Evolutionary conservation across 2,113 vertebrate genomes (phyloP).

Genomic region (Callionymus lyra): DNA sequence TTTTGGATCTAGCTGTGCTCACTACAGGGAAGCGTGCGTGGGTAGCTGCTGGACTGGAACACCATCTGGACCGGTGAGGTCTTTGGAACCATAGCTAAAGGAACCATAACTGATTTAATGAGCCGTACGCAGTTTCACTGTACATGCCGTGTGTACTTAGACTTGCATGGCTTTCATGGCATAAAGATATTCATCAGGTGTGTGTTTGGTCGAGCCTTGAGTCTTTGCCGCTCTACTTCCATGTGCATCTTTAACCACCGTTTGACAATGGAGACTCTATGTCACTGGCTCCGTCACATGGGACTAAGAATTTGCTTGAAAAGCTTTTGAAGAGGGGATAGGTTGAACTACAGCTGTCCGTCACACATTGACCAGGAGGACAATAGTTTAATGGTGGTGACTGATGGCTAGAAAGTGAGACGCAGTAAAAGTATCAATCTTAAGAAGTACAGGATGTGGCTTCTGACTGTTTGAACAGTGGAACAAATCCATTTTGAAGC

Average conservation of each 20-base stretch:
- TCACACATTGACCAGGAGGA: constrained; percentile 31
- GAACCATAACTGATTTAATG: no score
- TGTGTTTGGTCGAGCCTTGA: constrained; percentile 14
- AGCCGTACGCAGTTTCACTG: no score
- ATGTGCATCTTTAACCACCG: constrained; percentile 3
- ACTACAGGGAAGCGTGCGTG: constrained; percentile 1
- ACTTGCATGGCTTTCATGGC: no score
- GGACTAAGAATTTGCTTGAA: neutral
- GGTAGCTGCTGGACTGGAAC: constrained; percentile 4
- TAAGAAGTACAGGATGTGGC: constrained; percentile 3
- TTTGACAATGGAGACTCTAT: constrained; percentile 7
- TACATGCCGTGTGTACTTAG: no score
- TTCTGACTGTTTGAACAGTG: constrained; percentile 14
- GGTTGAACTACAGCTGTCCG: neutral
- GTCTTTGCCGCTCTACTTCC: constrained; percentile 4
- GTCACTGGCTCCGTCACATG: neutral
- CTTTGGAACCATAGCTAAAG: no score
- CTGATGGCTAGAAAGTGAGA: constrained; percentile 24
- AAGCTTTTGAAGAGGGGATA: constrained; percentile 4
- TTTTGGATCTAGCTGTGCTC: constrained; percentile 8
- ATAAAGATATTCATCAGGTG: constrained; percentile 20
- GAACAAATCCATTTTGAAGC: constrained; percentile 22
- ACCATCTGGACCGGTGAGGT: constrained; percentile 32
- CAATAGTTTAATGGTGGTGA: constrained; percentile 19
- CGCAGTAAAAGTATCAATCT: neutral